Conservation (phyloP, 37 sponge, comb jelly and placozoan genomes). For the Beroe forskalii region DNA sequence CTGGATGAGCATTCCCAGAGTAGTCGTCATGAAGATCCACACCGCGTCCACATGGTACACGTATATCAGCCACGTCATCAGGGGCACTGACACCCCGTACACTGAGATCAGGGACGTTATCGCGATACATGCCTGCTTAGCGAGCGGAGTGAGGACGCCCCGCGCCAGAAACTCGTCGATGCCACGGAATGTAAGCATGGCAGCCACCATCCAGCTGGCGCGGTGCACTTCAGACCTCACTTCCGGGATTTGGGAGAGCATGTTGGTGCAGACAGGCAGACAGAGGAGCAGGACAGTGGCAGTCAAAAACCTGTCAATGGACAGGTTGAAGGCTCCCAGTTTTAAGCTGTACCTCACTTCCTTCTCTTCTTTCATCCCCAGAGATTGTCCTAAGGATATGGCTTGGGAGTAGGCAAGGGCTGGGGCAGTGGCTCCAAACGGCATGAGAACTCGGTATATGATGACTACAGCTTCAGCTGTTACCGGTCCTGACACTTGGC, state of each 20-base stretch:
- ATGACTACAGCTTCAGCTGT: not conserved
- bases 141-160: conserved; percentile 5
- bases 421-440: not conserved
- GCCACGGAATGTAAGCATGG: not conserved
- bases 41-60: not conserved
- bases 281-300: not conserved
- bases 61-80: not conserved
- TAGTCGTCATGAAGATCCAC: not conserved
- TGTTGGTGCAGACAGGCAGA: not conserved
- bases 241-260: not conserved
- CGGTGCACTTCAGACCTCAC: not conserved
- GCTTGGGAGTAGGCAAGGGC: not conserved
- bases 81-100: not conserved
- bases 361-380: not conserved
- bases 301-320: not conserved
- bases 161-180: conserved; percentile 16
- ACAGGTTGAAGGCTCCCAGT: not conserved
- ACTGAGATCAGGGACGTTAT: not conserved
- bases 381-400: not conserved
- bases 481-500: not conserved
- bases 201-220: not conserved
- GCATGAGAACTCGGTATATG: not conserved
- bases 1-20: not conserved
- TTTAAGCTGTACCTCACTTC: not conserved
- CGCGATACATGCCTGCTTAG: not conserved